A percentile compares a stretch with the other conserved stretches of the same genome.
phyloP scores from a whole-genome alignment of 2,888 invertebrate species.

The Mesochorus sp. region DNA sequence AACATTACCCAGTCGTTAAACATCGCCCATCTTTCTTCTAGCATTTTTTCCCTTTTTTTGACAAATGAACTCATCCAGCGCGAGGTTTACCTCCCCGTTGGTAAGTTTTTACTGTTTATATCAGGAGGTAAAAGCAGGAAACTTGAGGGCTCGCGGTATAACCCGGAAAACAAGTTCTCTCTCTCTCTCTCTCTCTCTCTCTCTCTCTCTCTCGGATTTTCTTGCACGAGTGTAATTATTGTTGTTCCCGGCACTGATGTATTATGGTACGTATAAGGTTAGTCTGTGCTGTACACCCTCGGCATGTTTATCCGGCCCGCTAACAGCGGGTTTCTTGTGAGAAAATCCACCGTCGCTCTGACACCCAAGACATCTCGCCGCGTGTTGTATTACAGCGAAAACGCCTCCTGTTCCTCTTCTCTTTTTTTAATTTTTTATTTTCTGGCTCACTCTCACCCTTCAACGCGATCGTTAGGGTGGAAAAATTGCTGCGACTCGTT shows the following conservation, averaged over 20 bases:
- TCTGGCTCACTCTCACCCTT: constrained; percentile 3
- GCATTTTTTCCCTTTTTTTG: too few relatives aligned
- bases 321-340: constrained; percentile 27
- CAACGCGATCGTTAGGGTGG: constrained; percentile 60
- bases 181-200: too few relatives aligned
- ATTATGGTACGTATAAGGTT: constrained; percentile 62
- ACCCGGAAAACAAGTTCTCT: constrained; percentile 42
- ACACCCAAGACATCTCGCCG: constrained; percentile 21
- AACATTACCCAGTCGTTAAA: not conserved
- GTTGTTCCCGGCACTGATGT: constrained; percentile 69
- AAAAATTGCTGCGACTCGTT: constrained; percentile 58
- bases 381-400: constrained; percentile 38
- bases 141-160: not conserved
- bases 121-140: constrained; percentile 14
- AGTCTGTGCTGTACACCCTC: constrained; percentile 4
- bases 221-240: constrained; percentile 71
- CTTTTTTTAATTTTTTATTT: not conserved
- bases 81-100: not conserved
- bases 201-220: constrained; percentile 65
- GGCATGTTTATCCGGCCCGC: constrained; percentile 53
- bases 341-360: constrained; percentile 16
- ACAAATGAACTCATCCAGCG: not conserved
- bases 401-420: not conserved
- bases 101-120: not conserved
- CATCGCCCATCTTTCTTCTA: not conserved